Evolutionary conservation across 2,888 invertebrate species (phyloP), one percentile per base, ranked within the genome.

Genomic region (Drosophila stalkeri): DNA sequence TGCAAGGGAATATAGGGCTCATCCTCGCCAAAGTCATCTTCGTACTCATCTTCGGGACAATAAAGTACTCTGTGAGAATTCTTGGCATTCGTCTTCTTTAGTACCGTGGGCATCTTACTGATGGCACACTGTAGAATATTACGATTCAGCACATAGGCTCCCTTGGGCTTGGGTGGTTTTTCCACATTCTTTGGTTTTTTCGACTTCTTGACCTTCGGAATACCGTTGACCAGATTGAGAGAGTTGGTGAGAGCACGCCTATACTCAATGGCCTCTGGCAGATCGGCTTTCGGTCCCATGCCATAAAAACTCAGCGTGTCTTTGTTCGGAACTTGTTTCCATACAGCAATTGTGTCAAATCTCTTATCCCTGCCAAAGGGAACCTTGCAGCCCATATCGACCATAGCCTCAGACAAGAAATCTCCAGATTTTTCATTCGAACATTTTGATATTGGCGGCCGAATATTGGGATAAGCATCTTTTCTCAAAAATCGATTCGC

Each of bases 361-460:
- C 27, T 49, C 11, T 31, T 44, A 6, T 55, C 44, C 3, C 14
- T 16, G 0, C 49, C 44, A 47, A 71, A 67, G 0, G 71, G 43
- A 0, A 68, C 46, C 0, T 7, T n/a, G 46, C 89, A 84, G 20
- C 81, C 68, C 27, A 54, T 66, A 1, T 55, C 55, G 44, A 72
- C 74, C 23, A 86, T 31, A 1, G 84, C 70, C 7, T 82, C 81
- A 3, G 86, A 74, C 1, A 83, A 16, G 57, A 68, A 68, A 0
- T 8, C 16, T n/a, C 55, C 46, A 0, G 83, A 77, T 46, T 31
- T 43, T 0, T 44, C 16, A 7, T 43, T 33, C 31, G 41, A 35
- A 5, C 90, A 84, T 8, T 14, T 37, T 2, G 86, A 74, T n/a
- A 90, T 56, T 3, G 86, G 59, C 0, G 84, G 90, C 8, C 47